Evolutionary conservation across 2,113 vertebrate species (phyloP), one percentile per base, ranked within the genome.

Genomic region (Grantiella picta): DNA sequence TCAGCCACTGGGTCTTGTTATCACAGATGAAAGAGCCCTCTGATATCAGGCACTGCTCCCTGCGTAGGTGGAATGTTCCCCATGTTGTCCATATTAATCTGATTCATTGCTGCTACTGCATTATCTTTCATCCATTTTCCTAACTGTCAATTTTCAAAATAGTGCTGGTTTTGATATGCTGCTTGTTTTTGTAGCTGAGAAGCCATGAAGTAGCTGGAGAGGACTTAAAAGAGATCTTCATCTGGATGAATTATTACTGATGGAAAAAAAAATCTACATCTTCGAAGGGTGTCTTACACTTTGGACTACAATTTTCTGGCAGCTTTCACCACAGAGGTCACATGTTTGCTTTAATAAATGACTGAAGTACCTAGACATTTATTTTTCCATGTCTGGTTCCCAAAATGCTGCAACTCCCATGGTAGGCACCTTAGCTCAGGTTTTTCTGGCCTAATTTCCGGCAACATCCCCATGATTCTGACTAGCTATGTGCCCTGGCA

Each of bases 111-210:
- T 86, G 76, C n/a, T 70, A 11, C 76, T 77, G 78, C 59, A 69
- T 83, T 92, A 93, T 81, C 80, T 88, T 94, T 93, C 82, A 95
- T 90, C 59, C 65, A 40, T 86, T 96, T 92, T 90, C 47, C 76
- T 50, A 94, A 59, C 66, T 89, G 79, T 44, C 86, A 90, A 23
- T 93, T 90, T 96, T 92, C 60, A 94, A 88, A 96, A 66, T 82
- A 89, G 3, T 52, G 44, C 29, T 86, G 40, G 21, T 70, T 93
- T 88, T 71, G 63, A 77, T 83, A 73, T 44, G 19, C 59, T 83
- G 45, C 12, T 66, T 83, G 42, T 10, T 95, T 92, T 61, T 84
- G 68, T 59, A 90, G 64, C 72, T 89, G 60, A 77, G 54, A 69
- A 83, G 18, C 31, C 33, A 77, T 77, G 85, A 82, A 92, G 28